Percentiles rank a stretch among this genome's conserved stretches.
Conservation (phyloP, 2,113 vertebrate genomes). For the Melierax canorus region DNA sequence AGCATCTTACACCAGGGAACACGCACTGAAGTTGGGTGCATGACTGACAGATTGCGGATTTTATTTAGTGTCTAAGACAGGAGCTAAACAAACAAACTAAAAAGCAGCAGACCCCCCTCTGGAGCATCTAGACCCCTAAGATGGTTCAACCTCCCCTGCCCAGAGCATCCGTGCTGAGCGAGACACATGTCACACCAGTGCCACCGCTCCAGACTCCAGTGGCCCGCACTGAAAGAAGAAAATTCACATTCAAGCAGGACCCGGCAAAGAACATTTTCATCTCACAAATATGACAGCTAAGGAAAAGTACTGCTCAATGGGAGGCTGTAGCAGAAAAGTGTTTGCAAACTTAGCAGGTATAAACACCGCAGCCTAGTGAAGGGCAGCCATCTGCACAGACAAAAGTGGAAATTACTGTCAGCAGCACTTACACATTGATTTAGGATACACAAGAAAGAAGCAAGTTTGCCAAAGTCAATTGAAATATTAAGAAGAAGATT, state of each 20-base stretch:
- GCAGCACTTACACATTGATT: slow-evolving; percentile 41
- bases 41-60: not conserved
- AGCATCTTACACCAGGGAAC: not conserved
- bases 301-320: not conserved
- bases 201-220: not conserved
- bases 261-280: not conserved
- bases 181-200: accelerated
- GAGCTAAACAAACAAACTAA: not conserved
- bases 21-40: accelerated
- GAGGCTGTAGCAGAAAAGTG: not conserved
- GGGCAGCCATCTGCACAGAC: slow-evolving; percentile 24
- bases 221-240: not conserved
- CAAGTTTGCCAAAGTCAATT: slow-evolving; percentile 41
- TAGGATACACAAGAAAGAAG: not conserved
- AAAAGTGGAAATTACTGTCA: slow-evolving; percentile 40
- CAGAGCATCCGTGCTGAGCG: accelerated
- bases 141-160: not conserved
- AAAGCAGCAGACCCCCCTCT: not conserved
- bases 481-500: slow-evolving; percentile 38
- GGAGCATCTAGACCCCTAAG: not conserved
- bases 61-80: not conserved
- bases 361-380: not conserved
- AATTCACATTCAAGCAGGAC: not conserved
- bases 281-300: not conserved
- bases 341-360: slow-evolving; percentile 21